Percentiles rank a stretch among this genome's conserved stretches.
phyloP scores from a whole-genome alignment of 1,140 invertebrate species.

The Drosophila funebris region DNA sequence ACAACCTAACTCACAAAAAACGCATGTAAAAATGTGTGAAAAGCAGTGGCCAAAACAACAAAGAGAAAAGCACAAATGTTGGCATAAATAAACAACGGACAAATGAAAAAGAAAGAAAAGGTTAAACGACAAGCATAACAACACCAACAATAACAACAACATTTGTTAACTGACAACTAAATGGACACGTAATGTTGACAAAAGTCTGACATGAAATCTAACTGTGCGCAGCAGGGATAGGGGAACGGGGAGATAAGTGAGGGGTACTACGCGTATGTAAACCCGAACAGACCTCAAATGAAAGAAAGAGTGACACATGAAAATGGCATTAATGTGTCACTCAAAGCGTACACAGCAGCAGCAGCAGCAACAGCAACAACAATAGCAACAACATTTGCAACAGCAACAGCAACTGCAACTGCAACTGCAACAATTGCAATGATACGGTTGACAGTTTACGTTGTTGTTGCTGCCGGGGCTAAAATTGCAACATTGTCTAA shows the following conservation, averaged over 20 bases:
- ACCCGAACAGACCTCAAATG: constrained; percentile 51
- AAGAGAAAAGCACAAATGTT: constrained; percentile 43
- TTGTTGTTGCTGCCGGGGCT: constrained; percentile 32
- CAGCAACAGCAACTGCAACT: constrained; percentile 38
- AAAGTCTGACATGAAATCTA: constrained; percentile 80
- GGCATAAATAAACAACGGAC: constrained; percentile 48
- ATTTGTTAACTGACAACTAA: constrained; percentile 76
- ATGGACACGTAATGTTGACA: constrained; percentile 81
- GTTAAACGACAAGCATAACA: constrained; percentile 42
- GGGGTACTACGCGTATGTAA: constrained; percentile 5
- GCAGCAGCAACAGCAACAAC: constrained; percentile 38
- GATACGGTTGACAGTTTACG: constrained; percentile 71
- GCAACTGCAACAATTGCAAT: constrained; percentile 79
- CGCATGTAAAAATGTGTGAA: constrained; percentile 34
- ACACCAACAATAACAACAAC: constrained; percentile 58
- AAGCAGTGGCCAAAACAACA: constrained; percentile 49
- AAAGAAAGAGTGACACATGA: constrained; percentile 82
- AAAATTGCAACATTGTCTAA: constrained; percentile 77
- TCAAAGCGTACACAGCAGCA: constrained; percentile 66
- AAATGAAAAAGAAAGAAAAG: constrained; percentile 31
- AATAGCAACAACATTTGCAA: constrained; percentile 39
- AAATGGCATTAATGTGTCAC: constrained; percentile 82
- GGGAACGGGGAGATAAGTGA: background rate
- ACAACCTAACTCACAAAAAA: constrained; percentile 11
- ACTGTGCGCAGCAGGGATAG: constrained; percentile 6